Percentiles rank a stretch among this genome's conserved stretches.
Evolutionary conservation across 2,797 vertebrate species (phyloP).

Genomic region (Pipistrellus pygmaeus): DNA sequence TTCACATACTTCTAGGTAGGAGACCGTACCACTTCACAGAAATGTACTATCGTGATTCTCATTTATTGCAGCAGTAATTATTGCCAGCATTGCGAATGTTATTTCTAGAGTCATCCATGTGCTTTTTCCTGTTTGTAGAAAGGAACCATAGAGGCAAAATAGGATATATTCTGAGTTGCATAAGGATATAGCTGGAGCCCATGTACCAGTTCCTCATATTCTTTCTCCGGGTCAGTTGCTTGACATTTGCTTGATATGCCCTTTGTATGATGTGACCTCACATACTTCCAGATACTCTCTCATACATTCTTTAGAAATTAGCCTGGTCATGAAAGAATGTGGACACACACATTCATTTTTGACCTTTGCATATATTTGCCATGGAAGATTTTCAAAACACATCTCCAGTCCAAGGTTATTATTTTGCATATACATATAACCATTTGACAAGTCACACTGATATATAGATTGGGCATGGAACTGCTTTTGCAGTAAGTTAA

Average conservation of each 20-base stretch:
- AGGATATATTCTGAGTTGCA: not conserved
- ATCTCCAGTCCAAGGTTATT: slow-evolving; percentile 53
- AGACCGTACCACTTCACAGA: not conserved
- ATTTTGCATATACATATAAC: slow-evolving; percentile 48
- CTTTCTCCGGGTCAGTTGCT: not conserved
- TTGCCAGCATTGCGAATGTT: not conserved
- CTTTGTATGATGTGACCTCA: not conserved
- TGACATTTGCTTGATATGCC: not conserved
- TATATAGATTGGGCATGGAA: slow-evolving; percentile 36
- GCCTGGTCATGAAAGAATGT: not conserved
- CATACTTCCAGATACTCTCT: not conserved
- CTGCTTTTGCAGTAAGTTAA: slow-evolving; percentile 56
- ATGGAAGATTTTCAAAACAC: slow-evolving; percentile 46
- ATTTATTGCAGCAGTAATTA: not conserved
- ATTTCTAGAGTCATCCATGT: slow-evolving; percentile 29
- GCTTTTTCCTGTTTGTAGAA: slow-evolving; percentile 44
- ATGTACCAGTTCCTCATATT: not conserved
- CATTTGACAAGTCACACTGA: not conserved
- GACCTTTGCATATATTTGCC: slow-evolving; percentile 34
- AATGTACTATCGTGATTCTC: not conserved
- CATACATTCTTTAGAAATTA: not conserved
- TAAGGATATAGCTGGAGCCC: not conserved
- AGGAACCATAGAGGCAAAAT: not conserved
- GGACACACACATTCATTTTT: not conserved
- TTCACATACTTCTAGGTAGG: not conserved